These are phyloP conservation scores for Zonitis immaculata DNA, from an alignment of 2,888 invertebrate genomes.

Conservation along the genomic window DNA sequence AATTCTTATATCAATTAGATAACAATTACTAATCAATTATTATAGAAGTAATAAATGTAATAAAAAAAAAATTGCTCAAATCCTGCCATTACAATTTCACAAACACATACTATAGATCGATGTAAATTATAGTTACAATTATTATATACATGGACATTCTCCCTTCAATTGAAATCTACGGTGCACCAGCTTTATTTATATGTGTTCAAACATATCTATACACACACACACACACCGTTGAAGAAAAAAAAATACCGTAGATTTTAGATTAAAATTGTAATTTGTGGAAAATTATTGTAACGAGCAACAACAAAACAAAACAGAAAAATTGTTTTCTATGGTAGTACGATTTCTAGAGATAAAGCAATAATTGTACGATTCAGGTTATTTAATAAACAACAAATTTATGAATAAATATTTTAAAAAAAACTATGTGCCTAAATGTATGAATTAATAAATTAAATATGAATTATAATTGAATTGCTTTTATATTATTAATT, in stretches of 20 bases:
- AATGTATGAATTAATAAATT: constrained; percentile 22
- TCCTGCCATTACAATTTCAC: neutral
- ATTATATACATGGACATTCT: no score
- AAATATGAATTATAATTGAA: constrained; percentile 10
- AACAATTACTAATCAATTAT: constrained; percentile 15
- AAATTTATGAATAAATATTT: constrained; percentile 5
- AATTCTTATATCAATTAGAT: constrained; percentile 15
- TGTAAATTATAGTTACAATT: neutral
- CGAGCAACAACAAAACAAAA: no score
- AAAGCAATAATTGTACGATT: constrained; percentile 20
- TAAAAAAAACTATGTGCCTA: constrained; percentile 29
- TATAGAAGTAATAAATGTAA: constrained; percentile 12
- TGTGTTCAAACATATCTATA: neutral
- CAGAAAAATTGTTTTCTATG: no score
- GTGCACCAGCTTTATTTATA: constrained; percentile 14
- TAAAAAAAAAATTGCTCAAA: neutral
- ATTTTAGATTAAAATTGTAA: neutral
- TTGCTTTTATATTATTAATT: no score
- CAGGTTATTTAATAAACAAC: constrained; percentile 13
- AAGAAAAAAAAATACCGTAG: neutral
- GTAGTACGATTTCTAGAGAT: no score
- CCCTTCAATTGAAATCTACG: constrained; percentile 6
- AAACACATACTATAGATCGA: no score
- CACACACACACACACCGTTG: neutral
- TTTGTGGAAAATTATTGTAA: neutral